A percentile compares a stretch with the other conserved stretches of the same genome.
These are phyloP conservation scores for Bombus confusus DNA, from an alignment of 1,140 invertebrate genomes.

Conservation along the genomic window DNA sequence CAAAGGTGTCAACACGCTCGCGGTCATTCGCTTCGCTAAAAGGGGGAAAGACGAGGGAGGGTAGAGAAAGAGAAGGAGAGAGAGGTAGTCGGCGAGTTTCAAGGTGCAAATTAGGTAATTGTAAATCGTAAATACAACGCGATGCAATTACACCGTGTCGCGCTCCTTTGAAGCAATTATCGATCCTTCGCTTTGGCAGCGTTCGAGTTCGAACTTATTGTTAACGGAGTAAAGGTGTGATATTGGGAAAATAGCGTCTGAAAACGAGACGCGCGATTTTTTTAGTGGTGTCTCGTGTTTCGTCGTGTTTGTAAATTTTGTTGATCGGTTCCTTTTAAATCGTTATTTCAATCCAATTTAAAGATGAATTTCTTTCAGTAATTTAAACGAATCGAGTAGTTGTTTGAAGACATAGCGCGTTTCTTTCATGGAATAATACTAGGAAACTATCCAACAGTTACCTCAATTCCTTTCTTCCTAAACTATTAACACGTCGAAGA, in stretches of 20 bases:
- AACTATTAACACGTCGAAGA: not conserved
- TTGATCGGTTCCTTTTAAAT: not conserved
- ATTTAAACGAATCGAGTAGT: too few species aligned
- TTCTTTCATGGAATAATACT: too few species aligned
- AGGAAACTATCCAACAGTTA: not conserved
- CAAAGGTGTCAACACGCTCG: constrained; percentile 35
- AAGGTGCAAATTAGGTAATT: constrained; percentile 36
- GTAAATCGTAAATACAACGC: constrained; percentile 26
- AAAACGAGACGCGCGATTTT: not conserved
- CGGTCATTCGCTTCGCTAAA: constrained; percentile 35
- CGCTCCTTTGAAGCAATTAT: constrained; percentile 29
- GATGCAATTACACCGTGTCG: constrained; percentile 25
- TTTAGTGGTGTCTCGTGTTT: not conserved
- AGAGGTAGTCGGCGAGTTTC: not conserved
- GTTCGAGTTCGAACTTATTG: not conserved
- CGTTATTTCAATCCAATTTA: not conserved
- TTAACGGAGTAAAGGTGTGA: not conserved
- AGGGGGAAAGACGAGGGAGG: not conserved
- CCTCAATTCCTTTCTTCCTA: not conserved
- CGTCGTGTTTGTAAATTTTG: not conserved
- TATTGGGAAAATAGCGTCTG: not conserved
- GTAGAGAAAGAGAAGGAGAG: not conserved
- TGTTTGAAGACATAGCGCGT: too few species aligned
- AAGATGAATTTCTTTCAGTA: too few species aligned
- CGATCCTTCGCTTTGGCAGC: not conserved